Evolutionary conservation across 2,888 invertebrate species (phyloP).

Genomic region (Dryobotodes eremita): DNA sequence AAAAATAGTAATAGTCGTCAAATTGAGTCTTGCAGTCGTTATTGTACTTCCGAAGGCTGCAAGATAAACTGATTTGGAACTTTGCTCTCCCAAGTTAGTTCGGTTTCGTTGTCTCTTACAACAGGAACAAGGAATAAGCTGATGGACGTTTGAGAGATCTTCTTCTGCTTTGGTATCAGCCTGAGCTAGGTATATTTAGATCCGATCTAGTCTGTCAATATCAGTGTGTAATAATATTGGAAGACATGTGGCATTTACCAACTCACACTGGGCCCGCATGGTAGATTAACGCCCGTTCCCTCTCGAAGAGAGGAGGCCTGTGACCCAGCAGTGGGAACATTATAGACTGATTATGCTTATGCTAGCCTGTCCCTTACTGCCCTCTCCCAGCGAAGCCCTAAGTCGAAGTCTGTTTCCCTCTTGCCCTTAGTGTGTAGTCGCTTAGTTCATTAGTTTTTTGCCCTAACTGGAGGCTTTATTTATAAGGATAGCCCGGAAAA

Average conservation of each 20-base stretch:
- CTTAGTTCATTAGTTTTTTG: background rate
- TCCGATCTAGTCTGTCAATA: background rate
- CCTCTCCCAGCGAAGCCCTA: background rate
- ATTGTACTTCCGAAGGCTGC: conserved; percentile 70
- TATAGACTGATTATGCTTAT: too few species aligned
- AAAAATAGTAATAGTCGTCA: conserved; percentile 45
- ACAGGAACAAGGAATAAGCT: conserved; percentile 50
- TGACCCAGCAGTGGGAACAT: too few species aligned
- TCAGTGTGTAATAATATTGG: too few species aligned
- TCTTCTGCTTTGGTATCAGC: background rate
- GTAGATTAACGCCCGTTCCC: too few species aligned
- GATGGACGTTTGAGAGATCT: background rate
- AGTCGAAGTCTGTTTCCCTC: background rate
- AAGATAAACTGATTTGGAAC: conserved; percentile 77
- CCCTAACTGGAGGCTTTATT: background rate
- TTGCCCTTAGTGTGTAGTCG: background rate
- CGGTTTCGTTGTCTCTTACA: conserved; percentile 65
- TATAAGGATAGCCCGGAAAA: background rate
- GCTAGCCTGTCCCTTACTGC: too few species aligned
- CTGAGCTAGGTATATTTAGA: background rate
- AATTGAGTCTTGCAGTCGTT: conserved; percentile 64
- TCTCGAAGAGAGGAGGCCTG: too few species aligned
- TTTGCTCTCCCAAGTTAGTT: conserved; percentile 72
- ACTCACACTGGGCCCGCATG: too few species aligned
- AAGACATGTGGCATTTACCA: too few species aligned